A percentile compares a stretch with the other conserved stretches of the same genome.
Conservation (phyloP, 1,140 invertebrate species). For the Hormaphis cornu region DNA sequence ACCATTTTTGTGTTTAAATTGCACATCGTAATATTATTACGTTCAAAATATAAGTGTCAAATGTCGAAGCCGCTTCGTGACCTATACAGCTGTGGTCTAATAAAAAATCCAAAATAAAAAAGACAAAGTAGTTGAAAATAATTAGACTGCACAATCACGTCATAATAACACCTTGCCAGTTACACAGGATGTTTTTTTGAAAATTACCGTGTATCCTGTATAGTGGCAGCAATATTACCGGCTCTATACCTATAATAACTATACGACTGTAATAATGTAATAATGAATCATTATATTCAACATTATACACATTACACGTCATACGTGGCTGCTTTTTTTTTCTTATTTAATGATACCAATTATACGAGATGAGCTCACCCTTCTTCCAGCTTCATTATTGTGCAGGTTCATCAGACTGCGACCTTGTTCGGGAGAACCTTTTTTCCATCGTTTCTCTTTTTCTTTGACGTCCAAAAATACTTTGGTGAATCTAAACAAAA, state of each 20-base stretch:
- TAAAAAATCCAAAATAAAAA: background rate
- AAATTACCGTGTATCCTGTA: background rate
- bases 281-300: background rate
- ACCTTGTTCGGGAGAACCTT: conserved; percentile 64
- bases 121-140: background rate
- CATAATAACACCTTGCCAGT: conserved; percentile 5
- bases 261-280: background rate
- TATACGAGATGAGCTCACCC: conserved; percentile 50
- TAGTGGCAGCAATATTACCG: background rate
- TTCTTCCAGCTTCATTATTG: conserved; percentile 86
- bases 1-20: background rate
- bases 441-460: conserved; percentile 54
- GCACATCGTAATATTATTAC: background rate
- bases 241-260: background rate
- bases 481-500: conserved; percentile 67
- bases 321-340: background rate
- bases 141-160: background rate
- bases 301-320: background rate
- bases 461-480: conserved; percentile 81
- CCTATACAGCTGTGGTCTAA: background rate
- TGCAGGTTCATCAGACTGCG: conserved; percentile 84
- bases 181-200: background rate
- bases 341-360: background rate
- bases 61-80: background rate
- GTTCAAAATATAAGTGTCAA: too few relatives aligned